Base-by-base conservation (phyloP, 2,888 invertebrate species). In the Fabriciana adippe region DNA sequence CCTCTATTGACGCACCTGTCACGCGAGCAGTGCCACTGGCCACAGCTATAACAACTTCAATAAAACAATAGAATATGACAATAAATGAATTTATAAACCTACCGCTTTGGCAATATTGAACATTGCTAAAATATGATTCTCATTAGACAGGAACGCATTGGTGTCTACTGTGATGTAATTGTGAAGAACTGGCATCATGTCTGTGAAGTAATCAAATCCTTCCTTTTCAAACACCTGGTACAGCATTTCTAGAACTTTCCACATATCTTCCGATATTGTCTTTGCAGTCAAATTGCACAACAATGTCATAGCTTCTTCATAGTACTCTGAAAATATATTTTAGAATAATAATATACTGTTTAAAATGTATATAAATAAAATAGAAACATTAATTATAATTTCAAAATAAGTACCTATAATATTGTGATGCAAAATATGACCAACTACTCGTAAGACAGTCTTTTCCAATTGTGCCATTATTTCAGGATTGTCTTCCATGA, bases 161-260 rank as follows among this genome's bases (percentile, higher is more conserved):
- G 98, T 98, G 84, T 99, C 99, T 3, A 99, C 97, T 0, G 98
- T 98, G 63, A 99, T 96, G 87, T 99, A 99, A 90, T 99, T 99
- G 89, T 99, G 99, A 45, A 99, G 93, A 6, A 98, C 97, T 0
- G 99, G 99, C 99, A 99, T 99, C 96, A 99, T 98, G 81, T 99
- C 99, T 70, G 96, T 95, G 87, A 99, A 99, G 92, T 98, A 99
- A 83, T 99, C 99, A 66, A 96, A 95, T 54, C 98, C 98, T 84
- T 99, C 98, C 81, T 97, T 97, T 91, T 98, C 96, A 83, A 99
- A 98, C 75, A 98, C 96, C 84, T 95, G 95, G 87, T 97, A 98
- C 77, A 98, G 93, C 65, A 97, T 90, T 84, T 96, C 97, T 73
- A 98, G 95, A 65, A 99, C 97, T 85, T 97, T 96, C 99, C 99